Percentiles rank a stretch among this genome's conserved stretches.
phyloP scores from a whole-genome alignment of 2,888 invertebrate species.

The Sinohyriopsis cumingii region DNA sequence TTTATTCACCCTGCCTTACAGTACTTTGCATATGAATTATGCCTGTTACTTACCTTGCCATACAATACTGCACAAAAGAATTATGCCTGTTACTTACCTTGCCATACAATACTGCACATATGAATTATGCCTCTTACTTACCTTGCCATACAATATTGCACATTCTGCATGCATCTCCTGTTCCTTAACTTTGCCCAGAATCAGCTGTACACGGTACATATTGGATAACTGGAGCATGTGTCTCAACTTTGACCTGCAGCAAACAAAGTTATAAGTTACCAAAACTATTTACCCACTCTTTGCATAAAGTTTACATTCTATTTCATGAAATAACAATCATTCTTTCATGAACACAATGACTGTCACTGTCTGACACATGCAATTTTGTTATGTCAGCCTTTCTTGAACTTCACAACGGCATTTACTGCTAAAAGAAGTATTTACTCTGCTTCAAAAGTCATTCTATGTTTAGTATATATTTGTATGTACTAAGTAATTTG shows the following conservation, averaged over 20 bases:
- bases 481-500: too few relatives aligned
- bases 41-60: slow-evolving; percentile 69
- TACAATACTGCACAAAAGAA: not conserved
- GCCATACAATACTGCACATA: too few relatives aligned
- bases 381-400: too few relatives aligned
- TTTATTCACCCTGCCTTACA: slow-evolving; percentile 58
- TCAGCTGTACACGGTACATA: slow-evolving; percentile 72
- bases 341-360: too few relatives aligned
- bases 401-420: too few relatives aligned
- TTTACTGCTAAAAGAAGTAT: too few relatives aligned
- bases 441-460: too few relatives aligned
- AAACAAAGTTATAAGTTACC: not conserved
- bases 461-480: too few relatives aligned
- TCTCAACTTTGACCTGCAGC: slow-evolving; percentile 69
- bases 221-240: slow-evolving; percentile 72
- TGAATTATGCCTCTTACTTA: slow-evolving; percentile 59
- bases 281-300: not conserved
- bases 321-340: too few relatives aligned
- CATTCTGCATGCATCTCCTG: slow-evolving; percentile 73
- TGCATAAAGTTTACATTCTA: too few relatives aligned
- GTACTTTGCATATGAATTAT: slow-evolving; percentile 68
- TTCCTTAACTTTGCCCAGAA: slow-evolving; percentile 73
- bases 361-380: too few relatives aligned
- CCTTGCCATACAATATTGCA: slow-evolving; percentile 75
- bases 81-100: slow-evolving; percentile 65